Conservation (phyloP, 2,888 invertebrate genomes). For the Drosophila helvetica region DNA sequence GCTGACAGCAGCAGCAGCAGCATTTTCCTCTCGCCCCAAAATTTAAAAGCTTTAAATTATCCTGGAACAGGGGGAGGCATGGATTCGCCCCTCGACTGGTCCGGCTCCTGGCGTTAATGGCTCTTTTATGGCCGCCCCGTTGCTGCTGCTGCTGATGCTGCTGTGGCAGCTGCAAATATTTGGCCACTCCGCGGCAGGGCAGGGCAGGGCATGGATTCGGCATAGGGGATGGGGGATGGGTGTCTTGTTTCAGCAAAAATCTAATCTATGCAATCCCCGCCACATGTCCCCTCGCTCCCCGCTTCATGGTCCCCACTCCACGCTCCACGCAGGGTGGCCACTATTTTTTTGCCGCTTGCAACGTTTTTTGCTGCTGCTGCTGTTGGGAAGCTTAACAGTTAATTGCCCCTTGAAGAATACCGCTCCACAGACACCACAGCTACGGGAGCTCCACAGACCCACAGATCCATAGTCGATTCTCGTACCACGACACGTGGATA, state of each 20-base stretch:
- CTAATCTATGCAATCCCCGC: conserved; percentile 70
- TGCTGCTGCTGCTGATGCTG: conserved; percentile 60
- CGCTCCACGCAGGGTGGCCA: conserved; percentile 30
- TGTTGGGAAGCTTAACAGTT: conserved; percentile 70
- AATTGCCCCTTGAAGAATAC: conserved; percentile 83
- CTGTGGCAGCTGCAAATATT: conserved; percentile 68
- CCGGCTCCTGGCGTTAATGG: conserved; percentile 78
- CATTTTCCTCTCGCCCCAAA: conserved; percentile 22
- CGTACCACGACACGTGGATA: conserved; percentile 47
- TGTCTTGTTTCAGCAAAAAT: conserved; percentile 50
- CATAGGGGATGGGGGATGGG: conserved; percentile 4
- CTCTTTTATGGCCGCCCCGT: conserved; percentile 76
- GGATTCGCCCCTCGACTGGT: neutral
- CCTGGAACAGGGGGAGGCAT: conserved; percentile 1
- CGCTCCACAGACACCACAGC: conserved; percentile 27
- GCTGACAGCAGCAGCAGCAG: conserved; percentile 72
- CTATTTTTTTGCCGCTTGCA: conserved; percentile 51
- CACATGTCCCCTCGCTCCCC: conserved; percentile 19
- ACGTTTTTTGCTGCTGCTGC: conserved; percentile 54
- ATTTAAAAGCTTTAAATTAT: conserved; percentile 67
- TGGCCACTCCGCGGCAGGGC: conserved; percentile 24
- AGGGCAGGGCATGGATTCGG: neutral
- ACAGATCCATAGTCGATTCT: neutral
- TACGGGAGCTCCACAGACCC: conserved; percentile 18
- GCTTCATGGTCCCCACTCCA: neutral